Evolutionary conservation across 1,140 invertebrate genomes (phyloP), one percentile per base, ranked within the genome.

Genomic region (Pollicipes pollicipes): DNA sequence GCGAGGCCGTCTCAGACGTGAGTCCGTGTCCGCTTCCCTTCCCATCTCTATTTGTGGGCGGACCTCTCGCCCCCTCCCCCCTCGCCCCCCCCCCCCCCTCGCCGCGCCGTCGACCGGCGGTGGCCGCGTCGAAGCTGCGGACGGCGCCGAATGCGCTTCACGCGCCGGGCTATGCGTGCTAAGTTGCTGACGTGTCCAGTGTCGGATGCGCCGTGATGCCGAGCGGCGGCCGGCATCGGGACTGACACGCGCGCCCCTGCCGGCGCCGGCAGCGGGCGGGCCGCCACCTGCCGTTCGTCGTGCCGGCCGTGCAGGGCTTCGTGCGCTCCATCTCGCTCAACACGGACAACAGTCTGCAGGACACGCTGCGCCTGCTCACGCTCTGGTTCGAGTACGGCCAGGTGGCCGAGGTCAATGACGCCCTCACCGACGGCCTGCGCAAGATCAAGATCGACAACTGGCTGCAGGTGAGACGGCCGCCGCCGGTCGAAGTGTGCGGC

Each of bases 371-470:
- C 29, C 80, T 98, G 8, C 78, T 97, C 13, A 97, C 94, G 0
- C 79, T 97, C 0, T 97, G 93, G 91, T 97, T 97, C 77, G 93
- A 98, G 76, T 93, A 95, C 77, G 95, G 93, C 0, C 91, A 98
- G 73, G 88, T 90, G 81, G 84, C 89, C 0, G 91, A 95, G 77
- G 94, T 99, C 0, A 90, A 96, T 77, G 92, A 97, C 71, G 93
- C 93, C 0, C 85, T 99, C 27, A 84, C 88, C 0, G 94, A 97
- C 74, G 94, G 94, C 0, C 89, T 98, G 67, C 87, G 91, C 74
- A 86, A 88, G 0, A 95, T 98, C 32, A 92, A 97, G 76, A 94
- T 98, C 71, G 95, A 98, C 76, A 98, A 95, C 17, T 99, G 97
- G 97, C 82, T 99, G 0, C 96, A 99, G 84, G 85, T 85, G 74